Evolutionary conservation across 2,888 invertebrate genomes (phyloP), one percentile per base, ranked within the genome.

Genomic region (Copidosoma aretas): DNA sequence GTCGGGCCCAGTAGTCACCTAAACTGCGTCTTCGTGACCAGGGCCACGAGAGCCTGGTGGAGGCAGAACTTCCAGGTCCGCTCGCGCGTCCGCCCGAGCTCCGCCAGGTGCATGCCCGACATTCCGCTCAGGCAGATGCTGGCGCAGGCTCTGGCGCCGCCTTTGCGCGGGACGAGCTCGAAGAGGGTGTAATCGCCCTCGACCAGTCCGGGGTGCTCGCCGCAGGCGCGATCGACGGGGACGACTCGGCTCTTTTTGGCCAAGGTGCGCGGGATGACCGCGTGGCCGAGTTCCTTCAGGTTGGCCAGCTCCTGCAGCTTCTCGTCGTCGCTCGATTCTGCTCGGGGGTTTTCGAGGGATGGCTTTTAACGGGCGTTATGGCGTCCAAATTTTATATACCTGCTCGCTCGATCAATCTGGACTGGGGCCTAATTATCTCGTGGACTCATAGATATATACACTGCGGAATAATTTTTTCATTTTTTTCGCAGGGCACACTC

Each of bases 1-100:
- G 41, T 41, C 14, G 41, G 41, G 10, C 14, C 10, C 41, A 8
- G 41, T 41, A 1, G 41, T 43, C 74, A 80, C 81, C 81, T 80
- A 14, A 82, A 61, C 65, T 82, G 82, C 1, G 82, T 82, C 68
- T 81, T 82, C 0, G 77, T 79, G 2, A 82, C 58, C 19, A 82
- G 74, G 1, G 80, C 82, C 8, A 81, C 75, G 19, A 81, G 49
- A 1, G 79, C 81, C 49, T 80, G 81, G 70, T 78, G 81, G 60
- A 81, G 77, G 53, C 81, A 81, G 64, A 82, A 82, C 64, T 82
- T 82, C 82, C 82, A 82, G n/a, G 81, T 79, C 15, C 76, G 78
- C n/a, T 51, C 61, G 22, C 82, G 76, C 24, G 62, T 41, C 5
- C 67, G 56, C 0, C 67, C 68, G 56, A 82, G 67, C 67, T 82